Conservation (phyloP, 2,888 invertebrate species). For the Xestobium rufovillosum region DNA sequence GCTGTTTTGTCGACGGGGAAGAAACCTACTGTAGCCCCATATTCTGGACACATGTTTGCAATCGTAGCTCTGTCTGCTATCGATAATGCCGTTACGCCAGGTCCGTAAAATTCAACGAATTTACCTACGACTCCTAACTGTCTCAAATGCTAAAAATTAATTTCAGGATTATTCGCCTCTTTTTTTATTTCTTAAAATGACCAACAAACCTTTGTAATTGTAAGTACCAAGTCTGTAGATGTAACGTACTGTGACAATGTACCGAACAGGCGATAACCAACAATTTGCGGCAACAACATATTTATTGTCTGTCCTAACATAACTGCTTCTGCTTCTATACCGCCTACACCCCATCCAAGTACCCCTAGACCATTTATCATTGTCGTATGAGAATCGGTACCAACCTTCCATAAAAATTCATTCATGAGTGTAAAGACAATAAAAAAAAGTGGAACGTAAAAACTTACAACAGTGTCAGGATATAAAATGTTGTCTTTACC, state of each 20-base stretch:
- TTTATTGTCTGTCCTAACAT: slow-evolving; percentile 97
- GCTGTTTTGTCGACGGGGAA: slow-evolving; percentile 86
- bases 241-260: slow-evolving; percentile 75
- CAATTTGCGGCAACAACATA: slow-evolving; percentile 92
- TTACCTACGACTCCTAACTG: slow-evolving; percentile 95
- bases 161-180: slow-evolving; percentile 7
- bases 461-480: slow-evolving; percentile 63
- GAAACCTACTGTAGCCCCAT: slow-evolving; percentile 93
- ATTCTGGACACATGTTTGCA: slow-evolving; percentile 98
- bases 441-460: slow-evolving; percentile 32
- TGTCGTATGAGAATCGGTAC: slow-evolving; percentile 98
- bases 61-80: slow-evolving; percentile 97
- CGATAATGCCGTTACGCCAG: slow-evolving; percentile 81
- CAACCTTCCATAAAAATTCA: no score
- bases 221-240: slow-evolving; percentile 94
- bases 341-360: slow-evolving; percentile 93
- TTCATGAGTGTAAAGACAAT: not conserved
- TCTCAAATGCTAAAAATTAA: slow-evolving; percentile 55
- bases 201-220: slow-evolving; percentile 83
- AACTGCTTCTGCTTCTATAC: slow-evolving; percentile 97
- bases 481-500: slow-evolving; percentile 53
- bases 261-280: slow-evolving; percentile 87
- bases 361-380: slow-evolving; percentile 98
- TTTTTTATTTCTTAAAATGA: not conserved
- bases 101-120: slow-evolving; percentile 98